These are phyloP conservation scores for Tyrophagus putrescentiae DNA, from an alignment of 1,140 invertebrate species.

Conservation along the genomic window DNA sequence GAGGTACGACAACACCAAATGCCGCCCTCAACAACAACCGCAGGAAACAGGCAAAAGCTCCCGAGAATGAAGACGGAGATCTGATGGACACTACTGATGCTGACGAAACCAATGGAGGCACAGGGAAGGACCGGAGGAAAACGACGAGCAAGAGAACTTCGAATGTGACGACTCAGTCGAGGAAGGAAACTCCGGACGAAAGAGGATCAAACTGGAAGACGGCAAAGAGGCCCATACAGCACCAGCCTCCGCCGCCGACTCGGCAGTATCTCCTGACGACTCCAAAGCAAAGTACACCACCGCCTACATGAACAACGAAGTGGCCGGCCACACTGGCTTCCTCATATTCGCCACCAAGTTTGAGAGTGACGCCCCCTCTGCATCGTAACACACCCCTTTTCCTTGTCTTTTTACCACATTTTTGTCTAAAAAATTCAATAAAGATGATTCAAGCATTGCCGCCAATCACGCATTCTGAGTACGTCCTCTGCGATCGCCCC, in stretches of 20 bases:
- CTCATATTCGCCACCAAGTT: conserved; percentile 64
- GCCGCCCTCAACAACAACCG: not conserved
- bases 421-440: too few relatives aligned
- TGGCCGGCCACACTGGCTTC: conserved; percentile 84
- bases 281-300: not conserved
- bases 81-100: not conserved
- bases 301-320: conserved; percentile 37
- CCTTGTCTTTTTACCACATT: too few relatives aligned
- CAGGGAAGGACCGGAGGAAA: conserved; percentile 16
- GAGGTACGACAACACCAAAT: not conserved
- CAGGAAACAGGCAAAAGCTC: not conserved
- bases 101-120: not conserved
- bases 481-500: too few relatives aligned
- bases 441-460: too few relatives aligned
- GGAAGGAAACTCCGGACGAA: not conserved
- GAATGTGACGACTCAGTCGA: conserved; percentile 32
- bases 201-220: not conserved
- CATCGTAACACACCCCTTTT: too few relatives aligned
- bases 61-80: not conserved
- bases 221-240: conserved; percentile 39
- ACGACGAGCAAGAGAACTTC: conserved; percentile 35
- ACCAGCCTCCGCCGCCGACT: too few relatives aligned
- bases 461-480: too few relatives aligned
- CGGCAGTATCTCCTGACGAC: not conserved
- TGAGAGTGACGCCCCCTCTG: too few relatives aligned